phyloP scores from a whole-genome alignment of 2,888 invertebrate genomes.

The Rambutsinella grinnellia region DNA sequence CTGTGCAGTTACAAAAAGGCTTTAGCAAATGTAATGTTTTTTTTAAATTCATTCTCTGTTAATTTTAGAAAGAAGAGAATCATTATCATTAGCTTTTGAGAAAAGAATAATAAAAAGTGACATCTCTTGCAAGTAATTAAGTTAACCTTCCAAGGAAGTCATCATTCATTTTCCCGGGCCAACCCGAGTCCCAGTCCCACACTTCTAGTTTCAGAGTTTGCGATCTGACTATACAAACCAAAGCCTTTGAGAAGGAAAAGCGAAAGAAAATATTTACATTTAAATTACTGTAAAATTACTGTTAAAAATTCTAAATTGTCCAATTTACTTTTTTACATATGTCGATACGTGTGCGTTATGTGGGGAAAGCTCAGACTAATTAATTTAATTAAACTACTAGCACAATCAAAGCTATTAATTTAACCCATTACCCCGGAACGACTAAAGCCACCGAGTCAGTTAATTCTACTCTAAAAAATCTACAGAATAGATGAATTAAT shows the following conservation, averaged over 20 bases:
- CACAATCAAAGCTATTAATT: conserved; percentile 26
- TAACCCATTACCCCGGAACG: not conserved
- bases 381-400: conserved; percentile 26
- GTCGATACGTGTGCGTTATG: too few species aligned
- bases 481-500: not conserved
- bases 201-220: conserved; percentile 80
- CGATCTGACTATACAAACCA: conserved; percentile 81
- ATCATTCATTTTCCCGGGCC: conserved; percentile 74
- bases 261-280: too few species aligned
- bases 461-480: not conserved
- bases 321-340: too few species aligned
- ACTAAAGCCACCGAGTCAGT: not conserved
- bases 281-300: too few species aligned
- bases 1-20: too few species aligned
- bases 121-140: conserved; percentile 44
- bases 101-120: conserved; percentile 19
- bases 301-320: too few species aligned
- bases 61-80: not conserved
- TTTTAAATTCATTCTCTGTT: too few species aligned
- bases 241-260: conserved; percentile 74
- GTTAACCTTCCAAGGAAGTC: conserved; percentile 90
- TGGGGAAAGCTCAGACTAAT: too few species aligned
- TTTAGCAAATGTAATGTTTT: too few species aligned
- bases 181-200: conserved; percentile 63
- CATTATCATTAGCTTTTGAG: conserved; percentile 5